Conservation (phyloP, 1,140 invertebrate genomes). For the Halotydeus destructor region DNA sequence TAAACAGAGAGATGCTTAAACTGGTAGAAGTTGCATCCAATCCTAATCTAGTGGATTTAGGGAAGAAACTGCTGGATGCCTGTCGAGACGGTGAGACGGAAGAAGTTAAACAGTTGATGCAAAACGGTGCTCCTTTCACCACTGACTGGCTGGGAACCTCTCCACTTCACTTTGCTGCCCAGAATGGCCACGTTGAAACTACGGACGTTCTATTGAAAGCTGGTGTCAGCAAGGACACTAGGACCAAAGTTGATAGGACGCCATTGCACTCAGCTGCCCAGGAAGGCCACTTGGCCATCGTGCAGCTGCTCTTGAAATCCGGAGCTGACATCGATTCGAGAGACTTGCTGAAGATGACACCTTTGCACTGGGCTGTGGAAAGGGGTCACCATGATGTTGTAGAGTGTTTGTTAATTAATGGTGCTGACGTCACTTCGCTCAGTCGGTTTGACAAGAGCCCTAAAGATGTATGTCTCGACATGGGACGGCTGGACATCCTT, state of each 20-base stretch:
- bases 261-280: slow-evolving; percentile 66
- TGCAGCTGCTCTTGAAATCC: slow-evolving; percentile 48
- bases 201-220: slow-evolving; percentile 58
- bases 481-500: slow-evolving; percentile 37
- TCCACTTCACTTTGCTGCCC: slow-evolving; percentile 62
- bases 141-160: slow-evolving; percentile 73
- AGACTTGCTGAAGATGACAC: slow-evolving; percentile 83
- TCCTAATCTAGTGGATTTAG: slow-evolving; percentile 40
- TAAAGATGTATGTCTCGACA: slow-evolving; percentile 46
- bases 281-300: slow-evolving; percentile 56
- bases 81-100: slow-evolving; percentile 53
- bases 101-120: slow-evolving; percentile 53
- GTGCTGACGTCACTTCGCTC: slow-evolving; percentile 39
- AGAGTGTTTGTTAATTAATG: slow-evolving; percentile 41
- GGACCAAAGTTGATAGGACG: slow-evolving; percentile 78
- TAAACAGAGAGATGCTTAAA: slow-evolving; percentile 3
- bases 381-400: slow-evolving; percentile 48
- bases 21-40: slow-evolving; percentile 1
- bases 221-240: slow-evolving; percentile 61
- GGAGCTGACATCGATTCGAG: slow-evolving; percentile 50
- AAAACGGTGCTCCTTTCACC: slow-evolving; percentile 67
- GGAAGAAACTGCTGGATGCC: slow-evolving; percentile 54
- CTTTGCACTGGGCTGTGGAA: slow-evolving; percentile 82
- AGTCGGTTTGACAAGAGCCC: slow-evolving; percentile 72
- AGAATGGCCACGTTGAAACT: slow-evolving; percentile 55